Conservation (phyloP, 2,888 invertebrate species). For the Drosophila anceps region DNA sequence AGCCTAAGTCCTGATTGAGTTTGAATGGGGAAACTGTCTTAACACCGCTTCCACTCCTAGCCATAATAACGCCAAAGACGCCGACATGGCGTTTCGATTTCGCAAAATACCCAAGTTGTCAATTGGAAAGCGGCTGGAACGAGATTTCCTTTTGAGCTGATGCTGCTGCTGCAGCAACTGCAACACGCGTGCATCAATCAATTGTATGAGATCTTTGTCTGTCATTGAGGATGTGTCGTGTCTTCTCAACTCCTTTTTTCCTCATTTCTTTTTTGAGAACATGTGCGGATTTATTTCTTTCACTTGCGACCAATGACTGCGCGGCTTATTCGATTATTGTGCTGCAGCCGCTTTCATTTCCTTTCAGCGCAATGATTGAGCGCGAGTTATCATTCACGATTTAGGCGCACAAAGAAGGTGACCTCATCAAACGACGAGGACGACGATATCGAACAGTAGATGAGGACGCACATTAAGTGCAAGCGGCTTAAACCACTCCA, state of each 20-base stretch:
- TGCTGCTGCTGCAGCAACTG: conserved; percentile 49
- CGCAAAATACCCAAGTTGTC: conserved; percentile 48
- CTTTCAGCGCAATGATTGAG: conserved; percentile 74
- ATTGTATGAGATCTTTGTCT: conserved; percentile 55
- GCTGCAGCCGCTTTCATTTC: conserved; percentile 73
- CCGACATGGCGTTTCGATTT: conserved; percentile 45
- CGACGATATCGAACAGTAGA: neutral
- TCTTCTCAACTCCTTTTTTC: conserved; percentile 66
- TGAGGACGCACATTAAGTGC: conserved; percentile 41
- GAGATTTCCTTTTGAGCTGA: conserved; percentile 60
- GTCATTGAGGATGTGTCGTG: conserved; percentile 49
- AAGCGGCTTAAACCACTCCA: conserved; percentile 64
- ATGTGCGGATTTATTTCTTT: conserved; percentile 79
- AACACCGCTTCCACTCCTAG: neutral
- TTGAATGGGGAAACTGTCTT: conserved; percentile 26
- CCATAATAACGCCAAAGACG: conserved; percentile 21
- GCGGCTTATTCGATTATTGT: conserved; percentile 80
- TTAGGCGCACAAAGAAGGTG: conserved; percentile 67
- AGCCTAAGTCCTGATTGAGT: conserved; percentile 70
- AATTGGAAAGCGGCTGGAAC: conserved; percentile 32
- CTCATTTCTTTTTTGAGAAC: conserved; percentile 40
- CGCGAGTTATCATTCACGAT: conserved; percentile 76
- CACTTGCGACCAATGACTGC: conserved; percentile 68
- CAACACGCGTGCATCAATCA: conserved; percentile 69
- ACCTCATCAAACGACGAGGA: conserved; percentile 26